phyloP scores from a whole-genome alignment of 2,113 vertebrate genomes.

The Antidorcas marsupialis region DNA sequence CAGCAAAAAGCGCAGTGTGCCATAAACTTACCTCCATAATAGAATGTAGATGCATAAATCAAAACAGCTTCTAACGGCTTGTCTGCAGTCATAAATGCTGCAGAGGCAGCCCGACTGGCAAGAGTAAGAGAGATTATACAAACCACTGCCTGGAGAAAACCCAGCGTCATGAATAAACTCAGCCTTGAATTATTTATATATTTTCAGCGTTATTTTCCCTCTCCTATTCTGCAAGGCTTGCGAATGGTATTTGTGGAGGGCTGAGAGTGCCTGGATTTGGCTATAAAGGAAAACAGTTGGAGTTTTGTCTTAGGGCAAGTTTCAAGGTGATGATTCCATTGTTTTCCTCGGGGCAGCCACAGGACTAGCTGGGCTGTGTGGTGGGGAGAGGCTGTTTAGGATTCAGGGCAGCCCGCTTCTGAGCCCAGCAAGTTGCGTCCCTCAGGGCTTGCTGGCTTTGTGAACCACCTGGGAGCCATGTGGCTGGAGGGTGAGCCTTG shows the following conservation, averaged over 20 bases:
- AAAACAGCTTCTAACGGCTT: slow-evolving; percentile 58
- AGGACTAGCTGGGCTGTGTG: rapidly evolving
- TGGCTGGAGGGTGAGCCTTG: not conserved
- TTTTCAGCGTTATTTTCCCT: slow-evolving; percentile 74
- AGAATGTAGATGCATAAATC: slow-evolving; percentile 70
- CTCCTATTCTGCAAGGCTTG: slow-evolving; percentile 25
- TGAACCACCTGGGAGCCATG: no score
- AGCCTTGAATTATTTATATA: slow-evolving; percentile 80
- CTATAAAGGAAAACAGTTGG: slow-evolving; percentile 65
- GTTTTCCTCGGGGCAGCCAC: rapidly evolving
- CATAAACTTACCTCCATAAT: slow-evolving; percentile 65
- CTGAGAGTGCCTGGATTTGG: slow-evolving; percentile 47
- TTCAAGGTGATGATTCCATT: not conserved
- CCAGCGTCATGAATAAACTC: slow-evolving; percentile 68
- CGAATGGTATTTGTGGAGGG: slow-evolving; percentile 66
- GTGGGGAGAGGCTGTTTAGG: not conserved
- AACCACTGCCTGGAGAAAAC: slow-evolving; percentile 72
- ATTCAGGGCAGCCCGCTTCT: not conserved
- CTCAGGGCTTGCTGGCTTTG: not conserved
- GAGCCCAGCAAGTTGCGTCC: not conserved
- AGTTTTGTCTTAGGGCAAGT: slow-evolving; percentile 19
- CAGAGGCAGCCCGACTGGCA: slow-evolving; percentile 35
- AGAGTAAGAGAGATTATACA: slow-evolving; percentile 70
- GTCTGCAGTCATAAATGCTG: slow-evolving; percentile 64
- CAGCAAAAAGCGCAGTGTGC: slow-evolving; percentile 20